Percentiles rank a stretch among this genome's conserved stretches.
phyloP scores from a whole-genome alignment of 2,888 invertebrate species.

The Alloplasta piceator region DNA sequence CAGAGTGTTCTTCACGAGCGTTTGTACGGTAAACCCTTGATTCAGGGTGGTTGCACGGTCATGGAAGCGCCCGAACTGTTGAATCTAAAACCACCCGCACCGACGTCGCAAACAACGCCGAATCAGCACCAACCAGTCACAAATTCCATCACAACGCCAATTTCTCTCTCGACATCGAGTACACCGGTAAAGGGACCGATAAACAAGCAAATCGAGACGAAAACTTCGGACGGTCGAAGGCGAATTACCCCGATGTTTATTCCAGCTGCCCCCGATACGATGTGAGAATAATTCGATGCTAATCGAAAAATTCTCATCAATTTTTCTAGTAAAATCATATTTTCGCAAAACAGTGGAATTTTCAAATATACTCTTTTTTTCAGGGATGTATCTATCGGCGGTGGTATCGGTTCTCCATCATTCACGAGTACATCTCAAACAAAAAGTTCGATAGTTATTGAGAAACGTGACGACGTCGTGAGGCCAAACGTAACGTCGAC shows the following conservation, averaged over 20 bases:
- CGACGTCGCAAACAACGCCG: slow-evolving; percentile 56
- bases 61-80: slow-evolving; percentile 88
- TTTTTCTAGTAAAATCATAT: background rate
- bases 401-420: slow-evolving; percentile 84
- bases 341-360: no score
- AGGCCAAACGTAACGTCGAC: slow-evolving; percentile 84
- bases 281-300: slow-evolving; percentile 83
- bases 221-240: slow-evolving; percentile 96
- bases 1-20: slow-evolving; percentile 93
- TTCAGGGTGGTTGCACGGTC: slow-evolving; percentile 85
- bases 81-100: slow-evolving; percentile 76
- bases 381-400: slow-evolving; percentile 84
- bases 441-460: slow-evolving; percentile 92
- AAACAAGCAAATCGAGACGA: slow-evolving; percentile 96
- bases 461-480: slow-evolving; percentile 88
- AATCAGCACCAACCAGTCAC: slow-evolving; percentile 61
- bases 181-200: slow-evolving; percentile 87
- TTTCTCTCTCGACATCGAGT: slow-evolving; percentile 70
- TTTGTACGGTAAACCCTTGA: slow-evolving; percentile 92
- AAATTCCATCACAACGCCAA: slow-evolving; percentile 62
- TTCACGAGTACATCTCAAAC: slow-evolving; percentile 91
- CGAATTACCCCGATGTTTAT: slow-evolving; percentile 98
- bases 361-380: slow-evolving; percentile 14
- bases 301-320: slow-evolving; percentile 53
- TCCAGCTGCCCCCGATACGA: slow-evolving; percentile 88